Evolutionary conservation across 2,797 vertebrate genomes (phyloP).

Genomic region (Orientallactaga sibirica): DNA sequence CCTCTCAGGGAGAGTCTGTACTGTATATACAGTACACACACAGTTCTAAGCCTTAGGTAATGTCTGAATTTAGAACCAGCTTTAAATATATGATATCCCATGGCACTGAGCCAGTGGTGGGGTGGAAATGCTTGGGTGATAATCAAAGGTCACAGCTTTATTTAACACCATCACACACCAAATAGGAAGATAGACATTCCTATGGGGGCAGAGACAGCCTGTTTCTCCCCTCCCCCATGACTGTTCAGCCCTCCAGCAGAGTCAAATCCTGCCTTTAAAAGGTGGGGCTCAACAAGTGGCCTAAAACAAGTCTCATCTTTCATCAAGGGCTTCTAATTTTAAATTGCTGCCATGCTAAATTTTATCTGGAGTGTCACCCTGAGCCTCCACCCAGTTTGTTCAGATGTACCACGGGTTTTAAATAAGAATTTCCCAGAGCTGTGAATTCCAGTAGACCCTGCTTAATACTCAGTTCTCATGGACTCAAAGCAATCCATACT

Average conservation of each 20-base stretch:
- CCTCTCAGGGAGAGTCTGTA: neutral
- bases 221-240: constrained; percentile 6
- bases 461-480: neutral
- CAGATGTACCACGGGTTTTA: constrained; percentile 14
- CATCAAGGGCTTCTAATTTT: constrained; percentile 76
- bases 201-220: constrained; percentile 13
- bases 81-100: constrained; percentile 64
- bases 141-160: constrained; percentile 80
- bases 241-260: neutral
- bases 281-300: constrained; percentile 66
- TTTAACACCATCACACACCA: constrained; percentile 70
- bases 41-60: constrained; percentile 26
- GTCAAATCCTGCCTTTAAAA: constrained; percentile 76
- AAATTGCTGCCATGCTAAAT: constrained; percentile 71
- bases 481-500: neutral
- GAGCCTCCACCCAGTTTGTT: constrained; percentile 44
- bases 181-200: constrained; percentile 44
- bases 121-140: constrained; percentile 60
- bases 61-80: constrained; percentile 65
- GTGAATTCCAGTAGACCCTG: neutral
- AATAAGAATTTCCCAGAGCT: neutral
- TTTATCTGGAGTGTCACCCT: constrained; percentile 63
- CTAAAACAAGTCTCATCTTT: constrained; percentile 71
- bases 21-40: constrained; percentile 48
- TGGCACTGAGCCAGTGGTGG: constrained; percentile 37